Base-by-base conservation (phyloP, 2,888 invertebrate genomes). In the Clostera curtula region DNA sequence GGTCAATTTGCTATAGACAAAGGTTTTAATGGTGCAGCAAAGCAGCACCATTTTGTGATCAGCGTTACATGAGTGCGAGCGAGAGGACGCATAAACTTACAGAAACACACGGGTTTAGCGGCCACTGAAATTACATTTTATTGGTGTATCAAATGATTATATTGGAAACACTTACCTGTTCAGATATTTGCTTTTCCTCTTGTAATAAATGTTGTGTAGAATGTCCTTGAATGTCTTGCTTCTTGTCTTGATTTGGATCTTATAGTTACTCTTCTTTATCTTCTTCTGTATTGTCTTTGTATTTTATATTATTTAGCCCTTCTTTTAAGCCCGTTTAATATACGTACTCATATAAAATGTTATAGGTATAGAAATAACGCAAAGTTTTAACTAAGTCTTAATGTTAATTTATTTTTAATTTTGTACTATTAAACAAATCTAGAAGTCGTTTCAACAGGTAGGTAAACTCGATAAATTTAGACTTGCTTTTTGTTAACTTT, bases 401-500 rank as follows among this genome's bases (percentile, higher is more conserved):
- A 79, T 56, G 59, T 72, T 77, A 82, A 80, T 82, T 83, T 77
- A 56, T 49, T 70, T 72, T 60, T 70, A 80, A 83, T 83, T 83
- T 82, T 82, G 82, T 82, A 83, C 83, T 82, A 72, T 83, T 66
- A 83, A 83, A 80, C 62, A 82, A 83, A 82, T 79, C 70, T 80
- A 73, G 77, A 82, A 79, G 64, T 73, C 54, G 56, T 49, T 68
- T 76, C 69, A 80, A 82, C 77, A 72, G 70, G 74, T 79, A 79
- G 80, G 70, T 82, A 82, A 80, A 73, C 59, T 70, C 64, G 60
- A 55, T 71, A 70, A 80, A 74, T 80, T 82, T 82, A 61, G 77
- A 60, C 62, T 61, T 66, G 64, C 71, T 68, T 70, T 56, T 63
- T 62, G 56, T 49, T 36, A 65, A 66, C 64, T 69, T 75, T 64